phyloP scores from a whole-genome alignment of 1,140 invertebrate genomes.

The Calycopis cecrops region DNA sequence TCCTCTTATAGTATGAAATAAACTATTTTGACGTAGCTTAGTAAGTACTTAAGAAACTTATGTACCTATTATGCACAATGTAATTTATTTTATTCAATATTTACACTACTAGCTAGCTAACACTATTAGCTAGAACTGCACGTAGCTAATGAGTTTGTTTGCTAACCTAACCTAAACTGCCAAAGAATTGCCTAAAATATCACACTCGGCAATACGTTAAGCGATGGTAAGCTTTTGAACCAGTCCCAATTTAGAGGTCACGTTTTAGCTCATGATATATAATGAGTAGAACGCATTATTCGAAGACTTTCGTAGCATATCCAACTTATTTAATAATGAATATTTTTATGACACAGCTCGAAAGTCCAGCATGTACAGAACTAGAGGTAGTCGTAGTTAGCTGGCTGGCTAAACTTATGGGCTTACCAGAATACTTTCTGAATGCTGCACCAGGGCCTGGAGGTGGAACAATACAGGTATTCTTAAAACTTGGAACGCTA shows the following conservation, averaged over 20 bases:
- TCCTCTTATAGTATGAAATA: too few species aligned
- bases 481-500: conserved; percentile 40
- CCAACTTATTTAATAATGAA: conserved; percentile 6
- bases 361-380: conserved; percentile 96
- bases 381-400: conserved; percentile 95
- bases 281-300: background rate
- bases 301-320: conserved; percentile 54
- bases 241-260: background rate
- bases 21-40: too few species aligned
- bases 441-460: conserved; percentile 85
- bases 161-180: too few species aligned
- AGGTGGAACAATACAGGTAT: conserved; percentile 92
- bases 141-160: too few species aligned
- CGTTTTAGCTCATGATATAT: background rate
- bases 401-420: conserved; percentile 93
- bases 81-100: too few species aligned
- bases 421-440: conserved; percentile 89
- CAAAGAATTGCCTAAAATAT: too few species aligned
- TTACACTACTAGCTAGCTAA: too few species aligned
- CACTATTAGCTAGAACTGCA: too few species aligned
- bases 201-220: background rate
- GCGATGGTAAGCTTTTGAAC: background rate
- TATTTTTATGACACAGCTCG: conserved; percentile 77
- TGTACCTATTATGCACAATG: too few species aligned
- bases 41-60: too few species aligned